Evolutionary conservation across 2,797 vertebrate genomes (phyloP), one percentile per base, ranked within the genome.

Genomic region (Hapalemur alaotrensis): DNA sequence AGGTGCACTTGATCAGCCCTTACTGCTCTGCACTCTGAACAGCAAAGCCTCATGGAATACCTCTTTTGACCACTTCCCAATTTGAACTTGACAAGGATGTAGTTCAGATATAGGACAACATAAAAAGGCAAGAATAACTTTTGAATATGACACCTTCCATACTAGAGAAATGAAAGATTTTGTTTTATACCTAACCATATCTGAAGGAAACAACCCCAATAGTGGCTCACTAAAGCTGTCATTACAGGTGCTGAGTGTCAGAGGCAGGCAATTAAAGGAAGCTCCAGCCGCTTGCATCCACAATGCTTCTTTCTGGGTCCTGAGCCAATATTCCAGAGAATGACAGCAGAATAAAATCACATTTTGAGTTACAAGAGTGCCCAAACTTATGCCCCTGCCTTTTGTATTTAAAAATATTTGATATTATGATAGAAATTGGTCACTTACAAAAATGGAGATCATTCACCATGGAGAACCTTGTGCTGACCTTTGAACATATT

Each of bases 1-100:
- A 76, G 75, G 46, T 12, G 25, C n/a, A 8, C 85, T 87, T 38
- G 61, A 65, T 70, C 67, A 76, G 57, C 59, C 69, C 52, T 93
- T 79, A 67, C 25, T 35, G 79, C 35, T 65, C 70, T 95, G 38
- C 17, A 67, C 81, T 91, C 59, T 65, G n/a, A 86, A 63, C 15
- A 91, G 92, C 11, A 81, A 76, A 92, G n/a, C 73, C 72, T 70
- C 88, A 72, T 10, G 78, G 70, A 91, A 72, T 4, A 43, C 14
- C 84, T 94, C 48, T 87, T 89, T 22, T 75, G 84, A 95, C 50
- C 38, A 75, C 76, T 91, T 91, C 50, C 76, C 92, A 92, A 83
- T 87, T 10, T 84, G 86, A 95, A 84, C 81, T 89, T 89, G 35
- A 73, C 28, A 85, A 95, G 48, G 65, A 82, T 79, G 28, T 48